Evolutionary conservation across 2,113 vertebrate species (phyloP).

Genomic region (Micronisus gabar): DNA sequence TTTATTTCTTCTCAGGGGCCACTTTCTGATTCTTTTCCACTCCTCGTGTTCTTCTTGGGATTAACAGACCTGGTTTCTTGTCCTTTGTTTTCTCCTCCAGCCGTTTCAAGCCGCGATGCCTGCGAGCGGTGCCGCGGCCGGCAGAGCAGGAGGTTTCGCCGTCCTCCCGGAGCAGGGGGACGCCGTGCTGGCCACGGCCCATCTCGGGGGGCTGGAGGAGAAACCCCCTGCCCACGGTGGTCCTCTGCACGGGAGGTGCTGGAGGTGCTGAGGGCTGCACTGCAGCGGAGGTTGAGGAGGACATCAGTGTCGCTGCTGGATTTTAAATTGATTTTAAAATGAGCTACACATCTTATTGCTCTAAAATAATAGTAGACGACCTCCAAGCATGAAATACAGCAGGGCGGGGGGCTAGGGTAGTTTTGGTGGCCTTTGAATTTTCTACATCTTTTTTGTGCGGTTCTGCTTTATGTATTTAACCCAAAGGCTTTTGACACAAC

Average conservation of each 20-base stretch:
- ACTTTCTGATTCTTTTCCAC: background rate
- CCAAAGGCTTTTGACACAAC: background rate
- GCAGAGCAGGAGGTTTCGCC: background rate
- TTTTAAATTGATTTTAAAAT: background rate
- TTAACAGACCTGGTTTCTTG: background rate
- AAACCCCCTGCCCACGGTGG: background rate
- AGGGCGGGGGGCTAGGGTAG: no score
- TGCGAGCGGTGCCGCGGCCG: rapidly evolving
- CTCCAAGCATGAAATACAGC: background rate
- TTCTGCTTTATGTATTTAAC: background rate
- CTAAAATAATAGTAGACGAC: background rate
- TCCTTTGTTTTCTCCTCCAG: background rate
- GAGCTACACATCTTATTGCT: background rate
- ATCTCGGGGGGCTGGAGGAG: background rate
- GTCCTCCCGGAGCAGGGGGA: background rate
- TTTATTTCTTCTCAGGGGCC: background rate
- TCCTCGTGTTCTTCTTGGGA: background rate
- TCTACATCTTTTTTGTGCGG: background rate
- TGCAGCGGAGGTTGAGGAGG: background rate
- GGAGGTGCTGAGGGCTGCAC: background rate
- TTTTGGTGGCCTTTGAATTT: background rate
- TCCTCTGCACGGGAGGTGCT: background rate
- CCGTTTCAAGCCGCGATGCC: rapidly evolving
- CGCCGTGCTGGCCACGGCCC: background rate
- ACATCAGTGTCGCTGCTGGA: background rate